Base-by-base conservation (phyloP, 2,888 invertebrate genomes). In the Nemapogon koenigi region DNA sequence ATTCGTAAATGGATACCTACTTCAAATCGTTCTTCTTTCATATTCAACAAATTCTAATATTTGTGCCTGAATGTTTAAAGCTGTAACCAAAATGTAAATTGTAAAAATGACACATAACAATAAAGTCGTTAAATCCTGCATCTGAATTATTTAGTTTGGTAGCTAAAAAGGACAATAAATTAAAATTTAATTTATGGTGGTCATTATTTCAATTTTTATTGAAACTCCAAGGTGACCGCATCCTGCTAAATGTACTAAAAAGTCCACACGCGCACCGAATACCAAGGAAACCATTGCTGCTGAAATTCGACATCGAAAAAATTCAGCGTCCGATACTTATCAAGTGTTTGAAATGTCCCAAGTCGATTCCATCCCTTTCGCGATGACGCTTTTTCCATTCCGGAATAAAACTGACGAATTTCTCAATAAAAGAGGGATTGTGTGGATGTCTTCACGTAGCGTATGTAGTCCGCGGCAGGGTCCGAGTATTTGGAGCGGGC, bases 281-380 rank as follows among this genome's bases (percentile, higher is more conserved):
- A 62, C 64, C 65, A 62, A 62, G 54, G 61, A 68, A 62, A 62
- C 62, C 63, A 57, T 63, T 63, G 66, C 64, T 61, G 57, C 64
- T 69, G 72, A 72, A 72, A 64, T 69, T 62, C 57, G 57, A 53
- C 61, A 55, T 51, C 61, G 60, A 73, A 76, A 76, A 75, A 73
- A 33, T 53, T 50, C 47, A 46, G 57, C 60, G 51, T 57, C 56
- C 66, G 75, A 75, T 75, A 75, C 72, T 76, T 78, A 76, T 76
- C 73, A 78, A 78, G 78, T 78, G 78, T 78, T 78, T 76, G 76
- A 78, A 78, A 78, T 78, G 78, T 70, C 78, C 71, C 78, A 75
- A 73, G 72, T 59, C 73, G 76, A 76, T 76, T 75, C 76, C 66
- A 55, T 54, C 51, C 57, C 55, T 60, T 56, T 55, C 49, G 58